Evolutionary conservation across 37 sponge, comb jelly and placozoan species (phyloP).

Genomic region (Chondrosia reniformis): DNA sequence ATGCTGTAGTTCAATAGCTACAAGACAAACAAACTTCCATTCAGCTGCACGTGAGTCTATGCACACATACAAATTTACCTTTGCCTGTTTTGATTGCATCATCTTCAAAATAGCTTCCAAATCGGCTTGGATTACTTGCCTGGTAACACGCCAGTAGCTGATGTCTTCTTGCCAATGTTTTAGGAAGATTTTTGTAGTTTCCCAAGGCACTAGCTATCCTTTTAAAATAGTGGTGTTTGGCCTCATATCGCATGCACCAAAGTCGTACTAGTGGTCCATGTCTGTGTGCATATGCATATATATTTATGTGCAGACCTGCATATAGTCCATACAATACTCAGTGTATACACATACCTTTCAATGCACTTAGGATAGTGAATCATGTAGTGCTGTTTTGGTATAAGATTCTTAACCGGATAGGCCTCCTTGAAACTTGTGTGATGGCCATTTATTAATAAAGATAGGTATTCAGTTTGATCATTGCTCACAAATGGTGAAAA

Average conservation of each 20-base stretch:
- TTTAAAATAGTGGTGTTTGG: slow-evolving; percentile 46
- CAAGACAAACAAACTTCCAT: neutral
- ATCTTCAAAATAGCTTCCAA: neutral
- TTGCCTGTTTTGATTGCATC: neutral
- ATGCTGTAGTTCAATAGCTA: neutral
- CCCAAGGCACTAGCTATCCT: neutral
- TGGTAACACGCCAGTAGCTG: slow-evolving; percentile 45
- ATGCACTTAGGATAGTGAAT: slow-evolving; percentile 53
- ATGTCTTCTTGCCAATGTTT: slow-evolving; percentile 43
- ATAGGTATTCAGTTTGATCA: slow-evolving; percentile 16
- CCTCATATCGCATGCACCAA: slow-evolving; percentile 75
- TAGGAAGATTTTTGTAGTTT: slow-evolving; percentile 14
- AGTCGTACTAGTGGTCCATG: slow-evolving; percentile 42
- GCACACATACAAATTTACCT: neutral
- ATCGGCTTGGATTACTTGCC: neutral
- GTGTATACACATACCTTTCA: slow-evolving; percentile 20
- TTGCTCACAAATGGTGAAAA: slow-evolving; percentile 32
- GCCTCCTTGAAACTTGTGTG: slow-evolving; percentile 29
- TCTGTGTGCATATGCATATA: slow-evolving; percentile 6
- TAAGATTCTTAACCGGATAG: slow-evolving; percentile 35
- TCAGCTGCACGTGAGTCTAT: neutral
- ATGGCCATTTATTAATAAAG: slow-evolving; percentile 18
- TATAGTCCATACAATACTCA: neutral
- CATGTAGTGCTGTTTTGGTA: slow-evolving; percentile 64
- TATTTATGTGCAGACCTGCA: neutral